Percentiles rank a stretch among this genome's conserved stretches.
Conservation (phyloP, 2,888 invertebrate genomes). For the Fragum fragum region DNA sequence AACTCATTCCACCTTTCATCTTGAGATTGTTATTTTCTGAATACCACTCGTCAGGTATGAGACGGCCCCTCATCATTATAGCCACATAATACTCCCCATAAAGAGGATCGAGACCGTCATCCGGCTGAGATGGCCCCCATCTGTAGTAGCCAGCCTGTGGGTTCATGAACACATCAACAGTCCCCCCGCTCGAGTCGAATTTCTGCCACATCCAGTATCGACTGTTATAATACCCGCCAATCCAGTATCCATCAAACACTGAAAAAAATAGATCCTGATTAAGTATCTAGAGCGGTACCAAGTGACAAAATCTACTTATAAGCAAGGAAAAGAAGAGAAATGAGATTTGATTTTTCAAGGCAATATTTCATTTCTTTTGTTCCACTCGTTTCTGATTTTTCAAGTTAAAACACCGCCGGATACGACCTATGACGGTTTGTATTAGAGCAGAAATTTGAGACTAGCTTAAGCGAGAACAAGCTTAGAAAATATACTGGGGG, state of each 20-base stretch:
- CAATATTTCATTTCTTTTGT: too few species aligned
- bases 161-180: slow-evolving; percentile 26
- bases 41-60: slow-evolving; percentile 37
- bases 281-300: too few species aligned
- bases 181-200: slow-evolving; percentile 6
- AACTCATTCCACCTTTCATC: slow-evolving; percentile 35
- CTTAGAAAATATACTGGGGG: too few species aligned
- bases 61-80: slow-evolving; percentile 37
- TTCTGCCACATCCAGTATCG: slow-evolving; percentile 49
- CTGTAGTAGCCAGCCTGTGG: slow-evolving; percentile 30
- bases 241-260: slow-evolving; percentile 54
- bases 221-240: slow-evolving; percentile 41
- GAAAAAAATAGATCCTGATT: too few species aligned
- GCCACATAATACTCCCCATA: slow-evolving; percentile 36
- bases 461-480: too few species aligned
- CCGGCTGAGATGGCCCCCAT: slow-evolving; percentile 45
- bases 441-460: too few species aligned
- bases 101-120: background rate
- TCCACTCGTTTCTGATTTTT: too few species aligned
- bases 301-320: too few species aligned
- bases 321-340: too few species aligned
- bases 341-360: too few species aligned
- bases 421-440: too few species aligned
- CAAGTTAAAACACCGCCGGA: too few species aligned
- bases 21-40: background rate